phyloP scores from a whole-genome alignment of 1,140 invertebrate genomes.

The Daktulosphaira vitifoliae region DNA sequence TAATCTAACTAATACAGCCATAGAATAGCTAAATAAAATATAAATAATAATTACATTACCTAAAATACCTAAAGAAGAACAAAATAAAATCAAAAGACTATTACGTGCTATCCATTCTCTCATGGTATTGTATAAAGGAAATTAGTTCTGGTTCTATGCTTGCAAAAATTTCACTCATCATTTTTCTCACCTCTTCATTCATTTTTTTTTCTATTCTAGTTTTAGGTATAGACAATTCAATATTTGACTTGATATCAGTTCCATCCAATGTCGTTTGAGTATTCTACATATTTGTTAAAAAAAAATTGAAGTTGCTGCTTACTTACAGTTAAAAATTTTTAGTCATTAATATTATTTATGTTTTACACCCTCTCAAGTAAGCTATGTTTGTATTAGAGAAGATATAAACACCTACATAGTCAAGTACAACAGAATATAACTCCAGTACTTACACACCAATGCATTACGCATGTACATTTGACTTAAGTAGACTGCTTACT shows the following conservation, averaged over 20 bases:
- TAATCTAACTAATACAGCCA: conserved; percentile 81
- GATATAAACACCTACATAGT: too few relatives aligned
- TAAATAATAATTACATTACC: background rate
- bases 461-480: too few relatives aligned
- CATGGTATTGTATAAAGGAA: conserved; percentile 73
- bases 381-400: too few relatives aligned
- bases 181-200: conserved; percentile 67
- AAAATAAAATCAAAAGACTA: conserved; percentile 12
- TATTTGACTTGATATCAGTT: conserved; percentile 31
- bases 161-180: conserved; percentile 82
- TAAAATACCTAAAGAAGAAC: conserved; percentile 27
- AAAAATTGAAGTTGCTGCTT: too few relatives aligned
- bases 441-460: too few relatives aligned
- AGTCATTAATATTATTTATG: too few relatives aligned
- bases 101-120: conserved; percentile 81
- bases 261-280: conserved; percentile 50
- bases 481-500: too few relatives aligned
- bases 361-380: too few relatives aligned
- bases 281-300: too few relatives aligned
- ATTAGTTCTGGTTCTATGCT: conserved; percentile 76
- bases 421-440: too few relatives aligned
- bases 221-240: conserved; percentile 45
- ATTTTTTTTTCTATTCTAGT: conserved; percentile 60
- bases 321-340: too few relatives aligned
- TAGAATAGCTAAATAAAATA: conserved; percentile 64